Base-by-base conservation (phyloP, 1,140 invertebrate genomes). In the Sarcophaga peregrina region DNA sequence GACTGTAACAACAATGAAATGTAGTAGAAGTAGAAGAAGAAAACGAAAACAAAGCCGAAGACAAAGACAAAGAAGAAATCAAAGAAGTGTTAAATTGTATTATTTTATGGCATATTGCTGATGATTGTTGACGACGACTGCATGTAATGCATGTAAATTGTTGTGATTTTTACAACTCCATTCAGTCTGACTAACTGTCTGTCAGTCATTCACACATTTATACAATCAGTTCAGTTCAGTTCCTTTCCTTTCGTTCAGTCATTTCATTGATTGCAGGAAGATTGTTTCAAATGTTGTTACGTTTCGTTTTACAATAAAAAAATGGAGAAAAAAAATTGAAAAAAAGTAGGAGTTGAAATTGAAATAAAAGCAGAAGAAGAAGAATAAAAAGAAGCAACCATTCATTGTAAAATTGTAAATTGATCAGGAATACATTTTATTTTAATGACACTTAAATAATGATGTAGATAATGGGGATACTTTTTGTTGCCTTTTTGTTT, bases 361-460 rank as follows among this genome's bases (percentile, higher is more conserved):
- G 25, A 37, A 37, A 37, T 37, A 37, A 37, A 37, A 37, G 25
- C 1, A 37, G 25, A 37, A 37, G 25, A 37, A 37, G 25, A 37
- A 37, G 25, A 37, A 37, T 37, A 37, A 37, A 4, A 37, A 37
- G 25, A 37, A 37, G 1, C 25, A 37, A 37, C 25, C 25, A 37
- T 37, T 37, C 25, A 37, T 37, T 37, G 17, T 20, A 68, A 68
- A 17, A 20, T 68, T 68, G 17, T 20, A 68, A 68, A 68, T 68
- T 68, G 62, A 25, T 68, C 25, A 68, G 17, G 17, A 68, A 68
- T 68, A 68, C 62, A 68, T 20, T 68, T 68, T 68, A 68, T 68
- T 68, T 68, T 68, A 68, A 68, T 68, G 62, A 68, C 62, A 68
- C 62, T 68, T 68, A 20, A 68, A 68, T 25, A 68, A 68, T 68